Evolutionary conservation across 2,797 vertebrate species (phyloP).

Genomic region (Zalophus californianus): DNA sequence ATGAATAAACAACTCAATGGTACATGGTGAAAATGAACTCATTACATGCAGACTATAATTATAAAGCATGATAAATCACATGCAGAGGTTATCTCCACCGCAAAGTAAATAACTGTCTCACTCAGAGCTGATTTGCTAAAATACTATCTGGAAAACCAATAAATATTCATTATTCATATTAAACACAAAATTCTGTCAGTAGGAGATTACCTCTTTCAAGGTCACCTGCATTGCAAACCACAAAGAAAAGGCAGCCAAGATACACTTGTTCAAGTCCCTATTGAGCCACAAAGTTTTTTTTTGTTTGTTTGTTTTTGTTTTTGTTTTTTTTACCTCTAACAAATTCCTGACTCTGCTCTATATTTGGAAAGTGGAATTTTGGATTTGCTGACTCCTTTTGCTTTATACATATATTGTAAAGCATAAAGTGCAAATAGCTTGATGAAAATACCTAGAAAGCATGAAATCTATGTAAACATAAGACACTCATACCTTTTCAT

Average conservation of each 20-base stretch:
- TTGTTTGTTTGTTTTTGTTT: not conserved
- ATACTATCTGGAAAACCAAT: constrained; percentile 58
- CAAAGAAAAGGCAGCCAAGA: not conserved
- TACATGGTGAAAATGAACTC: constrained; percentile 65
- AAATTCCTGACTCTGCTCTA: not conserved
- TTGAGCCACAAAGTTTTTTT: not conserved
- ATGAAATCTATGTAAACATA: not conserved
- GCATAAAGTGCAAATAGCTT: not conserved
- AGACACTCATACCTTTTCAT: not conserved
- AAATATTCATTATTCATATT: constrained; percentile 78
- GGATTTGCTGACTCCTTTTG: not conserved
- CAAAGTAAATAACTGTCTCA: constrained; percentile 68
- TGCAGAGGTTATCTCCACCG: constrained; percentile 8
- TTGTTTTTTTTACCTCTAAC: not conserved
- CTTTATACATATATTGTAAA: not conserved
- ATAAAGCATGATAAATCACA: constrained; percentile 66
- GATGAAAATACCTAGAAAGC: constrained; percentile 34
- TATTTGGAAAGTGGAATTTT: not conserved
- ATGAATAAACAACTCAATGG: constrained; percentile 76
- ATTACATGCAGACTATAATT: constrained; percentile 71
- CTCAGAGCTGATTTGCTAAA: constrained; percentile 73
- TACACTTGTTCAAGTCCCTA: not conserved
- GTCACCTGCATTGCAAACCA: constrained; percentile 54
- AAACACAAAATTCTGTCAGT: constrained; percentile 63
- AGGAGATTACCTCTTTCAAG: constrained; percentile 71